Percentiles rank a stretch among this genome's conserved stretches.
These are phyloP conservation scores for Gambusia holbrooki DNA, from an alignment of 2,113 vertebrate genomes.

Conservation along the genomic window DNA sequence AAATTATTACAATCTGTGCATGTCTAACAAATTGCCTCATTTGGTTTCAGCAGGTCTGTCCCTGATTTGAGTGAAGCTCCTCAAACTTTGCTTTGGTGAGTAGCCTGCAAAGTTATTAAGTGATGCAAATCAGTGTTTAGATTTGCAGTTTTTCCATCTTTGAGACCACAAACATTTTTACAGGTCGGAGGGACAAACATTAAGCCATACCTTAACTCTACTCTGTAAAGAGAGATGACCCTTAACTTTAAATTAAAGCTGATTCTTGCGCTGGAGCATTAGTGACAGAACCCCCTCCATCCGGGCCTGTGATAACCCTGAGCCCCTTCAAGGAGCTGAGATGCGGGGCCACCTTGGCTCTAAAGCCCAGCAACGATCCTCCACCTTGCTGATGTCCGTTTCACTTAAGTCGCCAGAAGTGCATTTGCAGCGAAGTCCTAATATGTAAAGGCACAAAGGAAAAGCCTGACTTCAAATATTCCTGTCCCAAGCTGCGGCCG, in stretches of 20 bases:
- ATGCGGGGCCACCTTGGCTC: conserved; percentile 41
- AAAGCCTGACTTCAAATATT: conserved; percentile 81
- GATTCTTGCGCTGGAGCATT: conserved; percentile 66
- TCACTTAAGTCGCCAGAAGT: conserved; percentile 75
- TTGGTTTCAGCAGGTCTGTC: neutral
- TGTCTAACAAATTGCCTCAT: neutral
- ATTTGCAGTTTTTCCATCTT: conserved; percentile 1
- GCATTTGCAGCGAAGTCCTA: conserved; percentile 78
- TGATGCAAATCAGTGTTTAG: neutral
- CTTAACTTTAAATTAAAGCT: conserved; percentile 53
- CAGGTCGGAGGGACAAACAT: neutral
- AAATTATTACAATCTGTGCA: neutral
- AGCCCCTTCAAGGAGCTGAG: conserved; percentile 56
- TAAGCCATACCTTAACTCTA: neutral
- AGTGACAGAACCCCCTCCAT: conserved; percentile 36
- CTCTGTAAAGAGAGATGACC: neutral
- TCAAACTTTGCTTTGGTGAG: too few relatives aligned
- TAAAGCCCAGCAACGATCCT: conserved; percentile 56
- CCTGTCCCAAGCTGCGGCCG: conserved; percentile 74
- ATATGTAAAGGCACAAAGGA: conserved; percentile 78
- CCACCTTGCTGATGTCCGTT: conserved; percentile 80
- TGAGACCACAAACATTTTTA: neutral
- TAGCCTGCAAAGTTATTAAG: neutral
- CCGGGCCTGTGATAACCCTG: conserved; percentile 66
- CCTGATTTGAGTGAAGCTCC: neutral